Base-by-base conservation (phyloP, 2,888 invertebrate species). In the Stenurella melanura region DNA sequence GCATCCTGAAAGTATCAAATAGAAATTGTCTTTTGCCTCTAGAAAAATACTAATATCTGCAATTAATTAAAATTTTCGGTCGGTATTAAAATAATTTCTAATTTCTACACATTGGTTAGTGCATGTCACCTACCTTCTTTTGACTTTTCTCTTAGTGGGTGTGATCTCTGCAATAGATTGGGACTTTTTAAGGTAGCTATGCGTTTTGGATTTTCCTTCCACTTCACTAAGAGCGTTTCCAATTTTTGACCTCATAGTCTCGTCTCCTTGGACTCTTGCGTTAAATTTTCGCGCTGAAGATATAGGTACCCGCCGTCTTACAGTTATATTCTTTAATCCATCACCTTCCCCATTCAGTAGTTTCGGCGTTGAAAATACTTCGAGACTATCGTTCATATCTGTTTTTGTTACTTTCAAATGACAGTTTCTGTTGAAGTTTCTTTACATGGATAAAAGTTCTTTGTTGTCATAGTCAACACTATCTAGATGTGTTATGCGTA, bases 141-240 rank as follows among this genome's bases (percentile, higher is more conserved):
- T 82, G 1, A 64, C 42, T 71, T 76, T 80, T n/a, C 76, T 84
- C 76, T 85, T 86, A 11, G 85, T 86, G 2, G 88, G 87, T 1
- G 87, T 87, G 50, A 87, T 86, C 76, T 87, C 88, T 0, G 87
- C 86, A 10, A 88, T 81, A 12, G 83, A 86, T 10, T 77, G 76
- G 4, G 83, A 80, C 72, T 84, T 83, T 66, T 78, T 79, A 30
- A 83, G 63, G 19, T 69, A 76, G 30, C 63, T 58, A 34, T 76
- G 75, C 0, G 21, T 34, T 17, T 75, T 78, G 1, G 74, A 71
- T 56, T 58, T 79, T 19, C 10, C 56, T 61, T 74, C 67, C 11
- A 74, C 63, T 30, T 83, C 81, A 5, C 74, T 78, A 34, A 86
- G 56, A 0, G 86, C 85, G 17, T 76, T 78, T 73, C 85, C 83